Evolutionary conservation across 2,888 invertebrate genomes (phyloP), one percentile per base, ranked within the genome.

Genomic region (Perdita meconis): DNA sequence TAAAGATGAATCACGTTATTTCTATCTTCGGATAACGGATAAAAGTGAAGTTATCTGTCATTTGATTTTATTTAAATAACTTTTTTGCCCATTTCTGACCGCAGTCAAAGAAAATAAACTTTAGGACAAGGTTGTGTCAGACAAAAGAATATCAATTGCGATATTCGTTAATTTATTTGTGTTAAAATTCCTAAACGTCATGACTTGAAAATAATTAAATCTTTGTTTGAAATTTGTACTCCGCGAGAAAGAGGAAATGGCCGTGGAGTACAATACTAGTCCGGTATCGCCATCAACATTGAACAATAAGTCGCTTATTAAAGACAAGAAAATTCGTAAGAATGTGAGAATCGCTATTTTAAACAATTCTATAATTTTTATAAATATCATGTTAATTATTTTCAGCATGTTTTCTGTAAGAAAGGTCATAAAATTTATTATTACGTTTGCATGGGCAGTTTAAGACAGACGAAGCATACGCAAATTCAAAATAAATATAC

Each of bases 361-460:
- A 24, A 16, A 19, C 8, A 38, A 12, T 16, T 6, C 4, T 26
- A 34, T 40, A 42, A 12, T n/a, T 4, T 19, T n/a, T 12, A 42
- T 16, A 16, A 42, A n/a, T 24, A 19, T 3, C 10, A 13, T 10
- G 30, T 16, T 38, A 30, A 55, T 24, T 55, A 26, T 59, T 74
- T 74, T n/a, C 75, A 77, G 75, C 47, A 55, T n/a, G 26, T n/a
- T 59, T 36, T 40, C 0, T 40, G 8, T 0, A 68, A 55, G 22
- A 59, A 24, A 16, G 44, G 24, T 19, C 57, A 12, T 12, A 61
- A 57, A 22, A 12, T 36, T 50, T 63, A 8, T n/a, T 55, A 53
- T 13, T 73, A 67, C 8, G 42, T 77, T 47, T 77, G 77, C 5
- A 19, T 77, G 26, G 77, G 77, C 16, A 44, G 53, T 50, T 26